Evolutionary conservation across 2,797 vertebrate genomes (phyloP).

Genomic region (Bradypodion ventrale): DNA sequence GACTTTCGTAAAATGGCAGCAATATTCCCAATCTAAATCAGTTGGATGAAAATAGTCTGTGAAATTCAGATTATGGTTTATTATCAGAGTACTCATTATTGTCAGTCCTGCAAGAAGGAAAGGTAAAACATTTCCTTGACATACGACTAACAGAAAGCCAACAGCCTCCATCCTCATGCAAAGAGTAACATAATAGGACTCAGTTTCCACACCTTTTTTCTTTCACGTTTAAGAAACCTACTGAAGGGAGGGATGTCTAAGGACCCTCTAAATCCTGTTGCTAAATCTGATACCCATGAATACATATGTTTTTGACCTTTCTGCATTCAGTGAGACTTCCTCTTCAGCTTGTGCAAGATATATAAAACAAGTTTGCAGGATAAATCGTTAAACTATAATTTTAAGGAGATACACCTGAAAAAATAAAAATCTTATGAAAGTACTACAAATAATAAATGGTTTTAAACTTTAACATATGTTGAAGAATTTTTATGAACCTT

Average conservation of each 20-base stretch:
- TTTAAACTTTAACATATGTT: neutral
- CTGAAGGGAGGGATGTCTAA: neutral
- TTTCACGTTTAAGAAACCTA: neutral
- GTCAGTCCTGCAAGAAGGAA: neutral
- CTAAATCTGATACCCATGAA: too few species aligned
- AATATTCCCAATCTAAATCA: too few species aligned
- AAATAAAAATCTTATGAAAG: neutral
- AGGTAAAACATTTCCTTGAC: neutral
- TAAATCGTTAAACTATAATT: neutral
- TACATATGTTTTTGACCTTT: too few species aligned
- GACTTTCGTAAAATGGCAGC: too few species aligned
- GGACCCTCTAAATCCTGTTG: neutral
- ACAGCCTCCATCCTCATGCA: neutral
- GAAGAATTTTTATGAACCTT: constrained; percentile 4
- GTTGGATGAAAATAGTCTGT: neutral
- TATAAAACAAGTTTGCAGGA: too few species aligned
- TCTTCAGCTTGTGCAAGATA: too few species aligned
- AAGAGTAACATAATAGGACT: neutral
- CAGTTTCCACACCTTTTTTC: neutral
- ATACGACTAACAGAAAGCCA: neutral
- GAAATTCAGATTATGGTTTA: neutral
- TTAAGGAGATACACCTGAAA: neutral
- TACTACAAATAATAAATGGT: constrained; percentile 9
- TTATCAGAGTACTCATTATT: too few species aligned
- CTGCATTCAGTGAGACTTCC: too few species aligned